phyloP scores from a whole-genome alignment of 2,888 invertebrate species.

The Cephus sareptanus region DNA sequence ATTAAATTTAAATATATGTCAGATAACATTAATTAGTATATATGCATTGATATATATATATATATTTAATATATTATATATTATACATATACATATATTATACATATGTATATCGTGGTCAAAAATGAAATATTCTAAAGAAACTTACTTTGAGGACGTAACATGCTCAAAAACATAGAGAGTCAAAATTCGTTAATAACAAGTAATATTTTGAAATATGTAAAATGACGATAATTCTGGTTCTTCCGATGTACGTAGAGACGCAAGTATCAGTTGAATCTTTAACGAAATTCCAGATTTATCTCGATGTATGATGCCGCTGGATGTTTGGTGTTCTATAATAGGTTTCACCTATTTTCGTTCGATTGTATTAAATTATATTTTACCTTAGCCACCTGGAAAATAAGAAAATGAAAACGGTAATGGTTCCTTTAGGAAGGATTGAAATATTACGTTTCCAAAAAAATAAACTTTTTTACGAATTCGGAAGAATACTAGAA shows the following conservation, averaged over 20 bases:
- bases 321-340: too few species aligned
- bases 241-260: not conserved
- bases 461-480: too few species aligned
- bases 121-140: conserved; percentile 56
- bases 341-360: too few species aligned
- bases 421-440: too few species aligned
- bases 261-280: not conserved
- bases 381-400: too few species aligned
- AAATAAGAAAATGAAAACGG: too few species aligned
- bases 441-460: too few species aligned
- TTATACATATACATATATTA: not conserved
- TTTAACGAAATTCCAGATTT: not conserved
- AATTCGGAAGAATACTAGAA: too few species aligned
- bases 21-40: conserved; percentile 39
- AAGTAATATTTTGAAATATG: conserved; percentile 20
- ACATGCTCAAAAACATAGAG: conserved; percentile 50
- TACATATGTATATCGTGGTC: conserved; percentile 43
- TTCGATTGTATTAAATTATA: too few species aligned
- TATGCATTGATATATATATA: conserved; percentile 30
- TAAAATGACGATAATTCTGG: conserved; percentile 27
- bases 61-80: conserved; percentile 40
- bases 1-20: conserved; percentile 49
- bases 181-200: conserved; percentile 23
- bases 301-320: too few species aligned
- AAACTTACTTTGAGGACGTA: conserved; percentile 48